Conservation (phyloP, 2,797 vertebrate genomes). For the Molossus alvarezi region DNA sequence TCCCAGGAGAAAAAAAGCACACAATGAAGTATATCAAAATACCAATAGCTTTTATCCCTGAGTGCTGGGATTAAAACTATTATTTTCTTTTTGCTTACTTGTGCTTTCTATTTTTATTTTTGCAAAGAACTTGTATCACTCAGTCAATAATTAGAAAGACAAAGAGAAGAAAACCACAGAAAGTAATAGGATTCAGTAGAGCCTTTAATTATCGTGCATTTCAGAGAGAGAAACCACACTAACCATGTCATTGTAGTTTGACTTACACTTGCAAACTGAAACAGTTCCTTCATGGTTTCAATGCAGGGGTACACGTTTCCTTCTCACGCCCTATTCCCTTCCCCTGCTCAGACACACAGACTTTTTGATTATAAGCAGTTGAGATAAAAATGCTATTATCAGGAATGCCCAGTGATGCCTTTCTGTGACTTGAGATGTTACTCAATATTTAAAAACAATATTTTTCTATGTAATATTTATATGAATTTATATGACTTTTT, state of each 20-base stretch:
- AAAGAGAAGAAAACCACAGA: neutral
- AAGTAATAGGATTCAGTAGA: neutral
- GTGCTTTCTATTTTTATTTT: neutral
- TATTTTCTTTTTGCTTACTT: conserved; percentile 16
- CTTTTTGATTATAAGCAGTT: neutral
- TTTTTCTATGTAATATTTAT: conserved; percentile 24
- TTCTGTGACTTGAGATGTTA: conserved; percentile 45
- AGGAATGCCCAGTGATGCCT: neutral
- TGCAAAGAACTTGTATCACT: neutral
- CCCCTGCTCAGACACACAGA: neutral
- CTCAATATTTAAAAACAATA: neutral
- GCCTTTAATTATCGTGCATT: neutral
- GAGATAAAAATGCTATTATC: neutral
- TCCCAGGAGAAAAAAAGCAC: neutral
- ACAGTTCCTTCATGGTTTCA: neutral
- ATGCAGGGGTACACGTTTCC: neutral
- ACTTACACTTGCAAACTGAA: neutral
- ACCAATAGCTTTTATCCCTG: neutral
- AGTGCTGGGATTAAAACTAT: neutral
- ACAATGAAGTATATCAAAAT: neutral
- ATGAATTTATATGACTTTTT: neutral
- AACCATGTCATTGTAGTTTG: neutral
- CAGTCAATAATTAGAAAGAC: neutral
- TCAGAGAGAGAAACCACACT: neutral
- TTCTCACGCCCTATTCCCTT: neutral